Evolutionary conservation across 37 sponge, comb jelly and placozoan species (phyloP).

Genomic region (Beroe forskalii): DNA sequence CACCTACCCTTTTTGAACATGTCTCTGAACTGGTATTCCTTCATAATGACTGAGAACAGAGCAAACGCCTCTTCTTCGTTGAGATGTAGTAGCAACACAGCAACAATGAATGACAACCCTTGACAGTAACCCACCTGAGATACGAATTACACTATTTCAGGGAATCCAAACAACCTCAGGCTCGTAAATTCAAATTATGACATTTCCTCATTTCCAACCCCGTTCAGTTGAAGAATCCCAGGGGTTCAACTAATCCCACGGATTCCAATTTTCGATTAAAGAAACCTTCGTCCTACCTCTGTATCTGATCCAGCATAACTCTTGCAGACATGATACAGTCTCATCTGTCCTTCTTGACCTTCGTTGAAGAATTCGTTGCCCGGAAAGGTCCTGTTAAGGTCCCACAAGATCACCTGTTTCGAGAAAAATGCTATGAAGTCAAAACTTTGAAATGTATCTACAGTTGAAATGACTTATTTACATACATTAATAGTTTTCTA

Average conservation of each 20-base stretch:
- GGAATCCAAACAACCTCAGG: background rate
- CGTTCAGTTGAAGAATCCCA: no score
- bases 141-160: background rate
- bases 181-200: no score
- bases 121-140: constrained; percentile 94
- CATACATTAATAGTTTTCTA: no score
- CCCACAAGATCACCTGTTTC: constrained; percentile 87
- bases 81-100: constrained; percentile 90
- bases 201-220: no score
- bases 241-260: no score
- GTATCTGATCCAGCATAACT: constrained; percentile 33
- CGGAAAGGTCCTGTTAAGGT: constrained; percentile 91
- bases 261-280: no score
- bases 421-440: background rate
- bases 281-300: no score
- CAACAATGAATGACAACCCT: constrained; percentile 93
- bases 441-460: background rate
- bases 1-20: constrained; percentile 79
- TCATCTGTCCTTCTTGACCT: constrained; percentile 25
- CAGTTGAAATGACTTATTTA: no score
- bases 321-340: constrained; percentile 48
- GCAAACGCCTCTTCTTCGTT: constrained; percentile 94
- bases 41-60: constrained; percentile 92
- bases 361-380: constrained; percentile 88
- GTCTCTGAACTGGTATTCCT: constrained; percentile 82